Conservation (phyloP, 2,888 invertebrate genomes). For the Macroteleia sp. region DNA sequence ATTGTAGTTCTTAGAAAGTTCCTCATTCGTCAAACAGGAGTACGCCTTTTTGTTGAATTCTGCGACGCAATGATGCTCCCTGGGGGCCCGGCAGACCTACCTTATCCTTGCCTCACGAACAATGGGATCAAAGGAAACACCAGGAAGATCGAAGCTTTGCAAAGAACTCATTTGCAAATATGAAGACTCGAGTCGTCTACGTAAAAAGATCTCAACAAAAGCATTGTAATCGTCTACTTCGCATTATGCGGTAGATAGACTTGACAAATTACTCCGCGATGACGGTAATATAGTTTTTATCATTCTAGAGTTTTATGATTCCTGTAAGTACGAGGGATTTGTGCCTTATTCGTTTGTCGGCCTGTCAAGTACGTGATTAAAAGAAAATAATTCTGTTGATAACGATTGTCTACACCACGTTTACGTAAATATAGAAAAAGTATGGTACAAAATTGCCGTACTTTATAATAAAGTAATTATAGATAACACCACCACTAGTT, state of each 20-base stretch:
- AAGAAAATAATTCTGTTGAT: conserved; percentile 26
- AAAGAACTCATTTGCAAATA: conserved; percentile 66
- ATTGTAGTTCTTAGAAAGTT: conserved; percentile 74
- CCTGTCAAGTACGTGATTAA: conserved; percentile 40
- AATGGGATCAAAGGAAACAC: conserved; percentile 78
- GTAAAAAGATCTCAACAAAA: conserved; percentile 37
- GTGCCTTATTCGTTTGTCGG: conserved; percentile 18
- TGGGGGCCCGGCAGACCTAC: conserved; percentile 64
- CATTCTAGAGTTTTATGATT: conserved; percentile 40
- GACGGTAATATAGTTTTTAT: conserved; percentile 55
- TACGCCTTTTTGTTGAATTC: conserved; percentile 72
- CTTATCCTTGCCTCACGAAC: conserved; percentile 70
- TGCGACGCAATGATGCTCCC: conserved; percentile 70
- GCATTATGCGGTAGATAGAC: conserved; percentile 48
- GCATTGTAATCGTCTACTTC: conserved; percentile 54
- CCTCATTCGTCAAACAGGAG: conserved; percentile 81
- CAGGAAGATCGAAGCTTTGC: conserved; percentile 45
- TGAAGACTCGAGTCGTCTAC: conserved; percentile 49
- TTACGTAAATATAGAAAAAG: no score
- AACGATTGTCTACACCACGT: no score
- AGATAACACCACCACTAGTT: no score
- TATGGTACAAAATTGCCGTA: no score
- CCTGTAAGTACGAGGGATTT: conserved; percentile 38
- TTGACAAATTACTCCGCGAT: conserved; percentile 59
- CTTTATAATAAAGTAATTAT: no score